Evolutionary conservation across 2,888 invertebrate species (phyloP).

Genomic region (Abrostola triplasia): DNA sequence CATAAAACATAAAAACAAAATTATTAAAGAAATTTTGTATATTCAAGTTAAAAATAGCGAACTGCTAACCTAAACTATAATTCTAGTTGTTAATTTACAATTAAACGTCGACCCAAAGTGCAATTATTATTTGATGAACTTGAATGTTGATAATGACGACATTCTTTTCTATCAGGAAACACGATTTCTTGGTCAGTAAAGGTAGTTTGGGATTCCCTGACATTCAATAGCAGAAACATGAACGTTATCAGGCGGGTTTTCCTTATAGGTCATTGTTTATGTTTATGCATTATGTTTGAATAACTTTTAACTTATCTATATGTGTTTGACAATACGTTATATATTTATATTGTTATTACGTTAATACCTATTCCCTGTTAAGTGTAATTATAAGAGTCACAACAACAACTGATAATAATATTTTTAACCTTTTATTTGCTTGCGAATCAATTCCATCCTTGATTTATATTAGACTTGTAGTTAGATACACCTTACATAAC

Average conservation of each 20-base stretch:
- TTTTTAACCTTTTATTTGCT: too few species aligned
- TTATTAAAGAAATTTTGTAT: too few species aligned
- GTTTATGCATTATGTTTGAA: slow-evolving; percentile 17
- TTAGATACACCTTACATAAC: too few species aligned
- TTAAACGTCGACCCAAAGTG: not conserved
- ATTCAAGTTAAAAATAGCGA: too few species aligned
- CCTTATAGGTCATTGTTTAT: slow-evolving; percentile 34
- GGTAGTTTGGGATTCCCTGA: slow-evolving; percentile 54
- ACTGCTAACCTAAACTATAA: too few species aligned
- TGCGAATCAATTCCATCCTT: too few species aligned
- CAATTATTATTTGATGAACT: not conserved
- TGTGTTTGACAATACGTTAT: slow-evolving; percentile 11
- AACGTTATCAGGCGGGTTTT: slow-evolving; percentile 41
- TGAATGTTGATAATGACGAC: slow-evolving; percentile 1
- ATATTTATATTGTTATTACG: not conserved
- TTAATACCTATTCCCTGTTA: not conserved
- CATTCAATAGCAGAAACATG: slow-evolving; percentile 27
- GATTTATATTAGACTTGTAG: too few species aligned
- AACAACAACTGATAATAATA: too few species aligned
- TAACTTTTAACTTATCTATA: slow-evolving; percentile 6
- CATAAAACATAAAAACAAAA: too few species aligned
- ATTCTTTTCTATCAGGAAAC: slow-evolving; percentile 19
- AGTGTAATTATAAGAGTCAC: not conserved
- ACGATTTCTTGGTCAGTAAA: slow-evolving; percentile 28
- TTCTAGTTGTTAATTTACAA: too few species aligned